Evolutionary conservation across 1,140 invertebrate species (phyloP).

Genomic region (Trachelipus rathkii): DNA sequence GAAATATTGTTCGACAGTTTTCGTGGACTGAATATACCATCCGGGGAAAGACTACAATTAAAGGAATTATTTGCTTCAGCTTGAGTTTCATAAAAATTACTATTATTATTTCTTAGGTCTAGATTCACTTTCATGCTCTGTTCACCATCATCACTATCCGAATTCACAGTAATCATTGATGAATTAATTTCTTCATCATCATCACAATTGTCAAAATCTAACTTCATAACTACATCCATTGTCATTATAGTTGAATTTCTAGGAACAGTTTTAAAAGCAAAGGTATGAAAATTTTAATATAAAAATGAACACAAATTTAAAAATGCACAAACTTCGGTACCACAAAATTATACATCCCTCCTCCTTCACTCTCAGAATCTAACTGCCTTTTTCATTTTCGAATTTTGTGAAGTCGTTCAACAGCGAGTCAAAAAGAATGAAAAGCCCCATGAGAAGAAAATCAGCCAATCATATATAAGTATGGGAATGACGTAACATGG

Average conservation of each 20-base stretch:
- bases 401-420: no score
- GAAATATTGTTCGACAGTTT: background rate
- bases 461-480: background rate
- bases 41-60: background rate
- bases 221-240: background rate
- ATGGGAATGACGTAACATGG: background rate
- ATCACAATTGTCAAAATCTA: background rate
- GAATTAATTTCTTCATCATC: slow-evolving; percentile 4
- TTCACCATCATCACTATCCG: background rate
- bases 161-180: background rate
- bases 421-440: slow-evolving; percentile 1
- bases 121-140: background rate
- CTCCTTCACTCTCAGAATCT: background rate
- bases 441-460: background rate
- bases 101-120: background rate
- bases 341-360: background rate
- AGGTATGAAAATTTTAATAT: background rate
- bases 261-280: background rate
- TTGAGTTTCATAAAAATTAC: background rate
- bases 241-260: background rate
- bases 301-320: background rate
- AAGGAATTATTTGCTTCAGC: background rate
- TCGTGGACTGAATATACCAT: background rate
- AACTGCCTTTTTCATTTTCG: background rate
- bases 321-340: background rate